Base-by-base conservation (phyloP, 2,113 vertebrate genomes). In the Cyprinodon tularosa region DNA sequence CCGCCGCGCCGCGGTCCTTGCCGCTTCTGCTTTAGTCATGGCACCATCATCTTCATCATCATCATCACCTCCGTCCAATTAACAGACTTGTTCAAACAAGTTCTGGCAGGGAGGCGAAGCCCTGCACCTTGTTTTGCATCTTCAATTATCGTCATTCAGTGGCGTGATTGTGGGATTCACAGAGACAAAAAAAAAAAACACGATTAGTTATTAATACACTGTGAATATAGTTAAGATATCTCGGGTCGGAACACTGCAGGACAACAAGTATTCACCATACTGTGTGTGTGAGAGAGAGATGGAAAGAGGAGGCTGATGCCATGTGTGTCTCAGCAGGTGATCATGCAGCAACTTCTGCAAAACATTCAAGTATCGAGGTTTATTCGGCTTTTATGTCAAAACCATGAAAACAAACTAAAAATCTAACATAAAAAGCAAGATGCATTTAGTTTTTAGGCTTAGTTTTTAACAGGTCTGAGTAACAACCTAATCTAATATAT, bases 11-110 rank as follows among this genome's bases (percentile, higher is more conserved):
- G 42, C 77, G 40, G 77, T 37, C 42, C 48, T 59, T n/a, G 50
- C 76, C 73, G 82, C 84, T 70, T 72, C 70, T 80, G 88, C 83
- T 88, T 90, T 89, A 86, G 83, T 93, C 88, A 87, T 69, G 84
- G 65, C 84, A 68, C 74, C 90, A 87, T 85, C 90, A 81, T 83
- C 84, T 68, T 84, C 88, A 86, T 91, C 89, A 86, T 90, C 89
- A 84, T 70, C 79, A 64, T 78, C 91, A 84, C 82, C 85, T 87
- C 78, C 90, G 82, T 87, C 87, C 92, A 91, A 90, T 92, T 91
- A 92, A 77, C 87, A 83, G 85, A 82, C 91, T 84, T 79, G 86
- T 82, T 89, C 76, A 84, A 88, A 85, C 88, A 87, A 89, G 85
- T 87, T 90, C 75, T 85, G 72, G 65, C 74, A 83, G 29, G 50